Conservation (phyloP, 2,888 invertebrate species). For the Athetis lepigone region DNA sequence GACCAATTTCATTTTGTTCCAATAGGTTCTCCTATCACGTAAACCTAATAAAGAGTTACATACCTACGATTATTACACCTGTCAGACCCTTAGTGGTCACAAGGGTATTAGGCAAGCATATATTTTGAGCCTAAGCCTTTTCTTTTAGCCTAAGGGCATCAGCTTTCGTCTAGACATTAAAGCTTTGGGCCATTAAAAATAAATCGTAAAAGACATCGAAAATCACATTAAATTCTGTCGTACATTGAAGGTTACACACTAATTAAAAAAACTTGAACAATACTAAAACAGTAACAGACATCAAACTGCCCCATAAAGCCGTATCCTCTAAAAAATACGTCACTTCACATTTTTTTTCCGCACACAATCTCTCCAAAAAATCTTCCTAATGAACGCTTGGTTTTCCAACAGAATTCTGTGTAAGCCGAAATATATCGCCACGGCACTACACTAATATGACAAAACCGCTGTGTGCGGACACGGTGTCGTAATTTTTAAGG, state of each 20-base stretch:
- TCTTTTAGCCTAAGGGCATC: background rate
- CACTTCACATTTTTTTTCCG: slow-evolving; percentile 38
- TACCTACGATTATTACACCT: slow-evolving; percentile 8
- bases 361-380: slow-evolving; percentile 48
- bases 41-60: slow-evolving; percentile 12
- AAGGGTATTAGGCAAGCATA: background rate
- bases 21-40: slow-evolving; percentile 33
- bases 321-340: slow-evolving; percentile 37
- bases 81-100: slow-evolving; percentile 1
- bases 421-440: slow-evolving; percentile 56
- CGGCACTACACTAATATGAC: slow-evolving; percentile 70
- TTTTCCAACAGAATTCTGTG: slow-evolving; percentile 59
- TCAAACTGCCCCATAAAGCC: slow-evolving; percentile 21
- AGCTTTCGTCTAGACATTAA: slow-evolving; percentile 2
- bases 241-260: background rate
- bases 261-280: slow-evolving; percentile 6
- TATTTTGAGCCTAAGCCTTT: slow-evolving; percentile 9
- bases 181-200: background rate
- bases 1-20: slow-evolving; percentile 30
- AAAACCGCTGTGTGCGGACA: slow-evolving; percentile 71
- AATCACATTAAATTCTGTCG: background rate
- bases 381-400: slow-evolving; percentile 54
- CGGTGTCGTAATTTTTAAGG: slow-evolving; percentile 83
- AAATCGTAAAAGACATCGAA: background rate
- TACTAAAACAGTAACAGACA: slow-evolving; percentile 34